These are phyloP conservation scores for Peromyscus attwateri DNA, from an alignment of 2,797 vertebrate genomes.

Conservation along the genomic window DNA sequence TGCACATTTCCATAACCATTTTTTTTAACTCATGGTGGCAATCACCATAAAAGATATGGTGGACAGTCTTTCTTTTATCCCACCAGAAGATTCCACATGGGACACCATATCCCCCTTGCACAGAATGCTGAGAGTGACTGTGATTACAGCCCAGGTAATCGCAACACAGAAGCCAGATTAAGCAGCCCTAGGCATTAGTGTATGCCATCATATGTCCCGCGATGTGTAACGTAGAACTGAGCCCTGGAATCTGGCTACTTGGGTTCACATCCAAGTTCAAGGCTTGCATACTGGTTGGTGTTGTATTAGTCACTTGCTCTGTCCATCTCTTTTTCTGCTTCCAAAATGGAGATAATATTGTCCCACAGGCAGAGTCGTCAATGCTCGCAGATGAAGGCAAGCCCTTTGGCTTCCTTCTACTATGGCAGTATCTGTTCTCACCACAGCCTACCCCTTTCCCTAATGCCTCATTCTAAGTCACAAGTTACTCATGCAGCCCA, in stretches of 20 bases:
- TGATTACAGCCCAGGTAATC: background rate
- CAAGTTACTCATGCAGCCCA: no score
- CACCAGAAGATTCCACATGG: background rate
- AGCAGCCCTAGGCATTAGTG: background rate
- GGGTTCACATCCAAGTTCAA: background rate
- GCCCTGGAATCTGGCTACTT: no score
- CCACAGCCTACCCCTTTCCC: background rate
- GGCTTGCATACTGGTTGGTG: background rate
- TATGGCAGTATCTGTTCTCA: rapidly evolving
- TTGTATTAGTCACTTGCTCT: background rate
- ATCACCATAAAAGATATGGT: background rate
- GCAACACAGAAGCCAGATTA: background rate
- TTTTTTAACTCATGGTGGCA: background rate
- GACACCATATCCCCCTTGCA: background rate
- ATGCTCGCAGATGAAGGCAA: background rate
- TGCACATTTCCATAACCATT: background rate
- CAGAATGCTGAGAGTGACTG: no score
- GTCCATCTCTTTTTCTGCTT: background rate
- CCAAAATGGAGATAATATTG: background rate
- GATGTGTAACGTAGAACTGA: background rate
- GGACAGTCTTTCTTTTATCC: no score
- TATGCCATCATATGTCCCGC: no score
- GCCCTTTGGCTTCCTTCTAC: background rate
- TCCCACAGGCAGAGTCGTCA: background rate
- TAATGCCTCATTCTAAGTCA: background rate